These are phyloP conservation scores for Ypsolopha sequella DNA, from an alignment of 2,888 invertebrate genomes.

Conservation along the genomic window DNA sequence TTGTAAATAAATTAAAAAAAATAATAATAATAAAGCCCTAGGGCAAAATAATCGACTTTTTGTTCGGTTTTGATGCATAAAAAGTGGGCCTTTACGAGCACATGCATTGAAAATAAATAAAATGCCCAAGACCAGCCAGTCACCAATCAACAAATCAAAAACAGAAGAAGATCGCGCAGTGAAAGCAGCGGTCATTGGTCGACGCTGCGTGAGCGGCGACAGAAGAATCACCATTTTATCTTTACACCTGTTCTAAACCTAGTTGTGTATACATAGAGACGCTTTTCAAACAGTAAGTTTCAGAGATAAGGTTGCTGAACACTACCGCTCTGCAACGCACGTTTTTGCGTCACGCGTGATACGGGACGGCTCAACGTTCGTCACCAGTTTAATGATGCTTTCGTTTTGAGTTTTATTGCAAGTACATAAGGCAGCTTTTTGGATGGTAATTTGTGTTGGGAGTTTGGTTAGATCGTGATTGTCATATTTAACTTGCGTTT, in stretches of 20 bases:
- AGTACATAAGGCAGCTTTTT: not conserved
- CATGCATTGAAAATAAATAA: no score
- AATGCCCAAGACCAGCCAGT: no score
- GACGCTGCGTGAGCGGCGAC: slow-evolving; percentile 53
- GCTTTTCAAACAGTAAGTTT: not conserved
- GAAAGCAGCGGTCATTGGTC: slow-evolving; percentile 69
- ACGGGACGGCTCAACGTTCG: not conserved
- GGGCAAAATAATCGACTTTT: no score
- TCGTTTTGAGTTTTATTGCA: not conserved
- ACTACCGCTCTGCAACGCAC: slow-evolving; percentile 52
- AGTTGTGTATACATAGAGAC: not conserved
- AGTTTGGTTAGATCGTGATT: not conserved
- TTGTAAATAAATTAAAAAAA: no score
- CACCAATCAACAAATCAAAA: slow-evolving; percentile 35
- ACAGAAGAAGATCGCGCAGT: slow-evolving; percentile 50
- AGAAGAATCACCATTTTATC: slow-evolving; percentile 19
- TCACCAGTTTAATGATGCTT: not conserved
- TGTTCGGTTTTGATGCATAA: no score
- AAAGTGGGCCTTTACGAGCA: no score
- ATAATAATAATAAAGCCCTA: no score
- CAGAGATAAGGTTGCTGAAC: slow-evolving; percentile 28
- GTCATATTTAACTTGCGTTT: slow-evolving; percentile 1
- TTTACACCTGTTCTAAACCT: not conserved
- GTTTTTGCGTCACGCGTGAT: slow-evolving; percentile 18
- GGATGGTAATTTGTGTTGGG: not conserved